Base-by-base conservation (phyloP, 1,140 invertebrate species). In the Gryon sp. region DNA sequence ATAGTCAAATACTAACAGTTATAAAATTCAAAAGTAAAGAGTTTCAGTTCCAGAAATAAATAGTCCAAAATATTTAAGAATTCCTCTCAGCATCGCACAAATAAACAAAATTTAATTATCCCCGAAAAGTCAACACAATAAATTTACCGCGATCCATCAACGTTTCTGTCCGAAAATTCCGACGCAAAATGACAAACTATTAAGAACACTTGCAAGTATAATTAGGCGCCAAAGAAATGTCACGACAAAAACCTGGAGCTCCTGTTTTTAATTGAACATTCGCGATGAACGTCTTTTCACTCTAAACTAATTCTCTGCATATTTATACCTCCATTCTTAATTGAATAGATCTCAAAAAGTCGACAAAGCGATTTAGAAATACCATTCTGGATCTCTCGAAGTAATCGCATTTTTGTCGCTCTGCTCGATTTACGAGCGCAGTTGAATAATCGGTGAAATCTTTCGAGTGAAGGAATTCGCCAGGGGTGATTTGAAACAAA, bases 331-430 rank as follows among this genome's bases (percentile, higher is more conserved):
- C 0, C 1, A 12, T 40, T 32, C 41, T 57, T 57, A 68, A 68
- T 68, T 68, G 18, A 68, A 53, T 34, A 53, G 55, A 9, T 19
- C 45, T 53, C 12, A 72, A 62, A 62, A 72, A 62, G 38, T 72
- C 38, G 40, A 62, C 68, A 72, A 72, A 62, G 55, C 68, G 57
- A 73, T 73, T 63, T 73, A 73, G 50, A 30, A 48, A 30, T 12
- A 9, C 11, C n/a, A 11, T 12, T n/a, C 6, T 34, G 9, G 45
- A 28, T 46, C 36, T 1, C 12, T 38, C 38, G 22, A 34, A 16
- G 40, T 57, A 66, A 75, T 60, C 53, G 46, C 62, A 75, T 75
- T 75, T 66, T 68, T 75, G 60, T 63, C 72, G 46, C 53, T 53
- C n/a, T 20, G 43, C 41, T 50, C 53, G 55, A 75, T 75, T 60